Conservation (phyloP, 1,140 invertebrate genomes). For the Drosophila sproati region DNA sequence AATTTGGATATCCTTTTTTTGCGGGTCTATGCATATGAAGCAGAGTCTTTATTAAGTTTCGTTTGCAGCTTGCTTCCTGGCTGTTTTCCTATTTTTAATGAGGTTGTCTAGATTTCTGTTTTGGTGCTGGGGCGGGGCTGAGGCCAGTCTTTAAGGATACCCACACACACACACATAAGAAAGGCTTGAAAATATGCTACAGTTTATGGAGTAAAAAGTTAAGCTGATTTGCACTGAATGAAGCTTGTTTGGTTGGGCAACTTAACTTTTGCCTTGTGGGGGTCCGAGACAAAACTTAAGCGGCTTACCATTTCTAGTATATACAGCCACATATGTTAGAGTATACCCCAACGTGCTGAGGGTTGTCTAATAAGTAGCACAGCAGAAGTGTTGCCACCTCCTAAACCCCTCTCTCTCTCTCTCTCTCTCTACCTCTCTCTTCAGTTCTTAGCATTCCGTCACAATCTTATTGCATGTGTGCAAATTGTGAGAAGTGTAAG, state of each 20-base stretch:
- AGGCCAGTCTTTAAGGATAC: constrained; percentile 17
- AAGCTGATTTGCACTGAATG: constrained; percentile 67
- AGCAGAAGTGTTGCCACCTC: constrained; percentile 38
- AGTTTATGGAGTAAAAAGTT: constrained; percentile 65
- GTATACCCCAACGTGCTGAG: constrained; percentile 37
- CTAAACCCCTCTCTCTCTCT: neutral
- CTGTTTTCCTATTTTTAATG: constrained; percentile 53
- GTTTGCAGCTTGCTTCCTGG: constrained; percentile 40
- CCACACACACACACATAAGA: constrained; percentile 3
- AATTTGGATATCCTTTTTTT: constrained; percentile 43
- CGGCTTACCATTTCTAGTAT: constrained; percentile 60
- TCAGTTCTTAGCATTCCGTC: neutral
- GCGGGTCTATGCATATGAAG: constrained; percentile 12
- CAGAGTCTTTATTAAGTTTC: constrained; percentile 48
- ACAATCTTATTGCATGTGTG: constrained; percentile 23
- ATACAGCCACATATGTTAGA: constrained; percentile 43
- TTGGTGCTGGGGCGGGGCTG: neutral
- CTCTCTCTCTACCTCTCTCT: neutral
- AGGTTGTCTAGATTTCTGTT: constrained; percentile 50
- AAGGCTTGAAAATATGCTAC: constrained; percentile 48
- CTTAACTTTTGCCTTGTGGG: constrained; percentile 65
- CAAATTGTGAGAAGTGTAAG: constrained; percentile 20
- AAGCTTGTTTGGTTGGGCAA: constrained; percentile 49
- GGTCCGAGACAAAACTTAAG: constrained; percentile 64
- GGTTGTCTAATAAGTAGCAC: constrained; percentile 42